Conservation (phyloP, 2,113 vertebrate genomes). For the Apodemus speciosus region DNA sequence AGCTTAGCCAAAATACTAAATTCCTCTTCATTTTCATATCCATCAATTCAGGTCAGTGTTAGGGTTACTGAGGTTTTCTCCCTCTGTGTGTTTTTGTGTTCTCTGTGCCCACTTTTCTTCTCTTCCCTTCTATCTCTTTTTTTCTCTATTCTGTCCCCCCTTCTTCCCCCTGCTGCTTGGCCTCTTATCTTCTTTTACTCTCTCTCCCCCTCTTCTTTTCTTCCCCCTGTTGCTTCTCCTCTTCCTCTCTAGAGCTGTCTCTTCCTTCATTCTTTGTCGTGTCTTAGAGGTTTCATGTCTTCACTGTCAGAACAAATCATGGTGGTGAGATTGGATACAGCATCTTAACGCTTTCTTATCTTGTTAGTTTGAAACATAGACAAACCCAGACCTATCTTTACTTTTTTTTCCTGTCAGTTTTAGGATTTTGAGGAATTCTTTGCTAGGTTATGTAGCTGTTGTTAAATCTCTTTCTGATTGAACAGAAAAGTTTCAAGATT, state of each 20-base stretch:
- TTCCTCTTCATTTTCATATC: neutral
- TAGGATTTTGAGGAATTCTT: neutral
- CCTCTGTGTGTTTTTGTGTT: rapidly evolving
- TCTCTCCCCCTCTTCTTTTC: neutral
- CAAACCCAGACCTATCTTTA: neutral
- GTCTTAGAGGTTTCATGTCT: neutral
- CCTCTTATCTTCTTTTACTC: no score
- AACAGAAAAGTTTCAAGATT: neutral
- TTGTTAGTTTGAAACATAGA: neutral
- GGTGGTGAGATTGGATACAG: neutral
- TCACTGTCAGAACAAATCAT: neutral
- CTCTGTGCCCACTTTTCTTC: neutral
- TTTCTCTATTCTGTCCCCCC: neutral
- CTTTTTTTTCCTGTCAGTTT: neutral
- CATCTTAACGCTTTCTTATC: neutral
- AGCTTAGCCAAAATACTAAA: neutral
- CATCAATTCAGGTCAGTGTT: neutral
- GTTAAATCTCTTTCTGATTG: neutral
- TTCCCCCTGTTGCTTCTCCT: neutral
- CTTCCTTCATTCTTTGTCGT: neutral
- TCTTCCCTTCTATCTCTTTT: neutral
- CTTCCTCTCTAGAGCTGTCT: neutral
- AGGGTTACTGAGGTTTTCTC: neutral
- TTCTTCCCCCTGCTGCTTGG: rapidly evolving
- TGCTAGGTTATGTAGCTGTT: neutral